Conservation (phyloP, 2,113 vertebrate genomes). For the Anoura caudifer region DNA sequence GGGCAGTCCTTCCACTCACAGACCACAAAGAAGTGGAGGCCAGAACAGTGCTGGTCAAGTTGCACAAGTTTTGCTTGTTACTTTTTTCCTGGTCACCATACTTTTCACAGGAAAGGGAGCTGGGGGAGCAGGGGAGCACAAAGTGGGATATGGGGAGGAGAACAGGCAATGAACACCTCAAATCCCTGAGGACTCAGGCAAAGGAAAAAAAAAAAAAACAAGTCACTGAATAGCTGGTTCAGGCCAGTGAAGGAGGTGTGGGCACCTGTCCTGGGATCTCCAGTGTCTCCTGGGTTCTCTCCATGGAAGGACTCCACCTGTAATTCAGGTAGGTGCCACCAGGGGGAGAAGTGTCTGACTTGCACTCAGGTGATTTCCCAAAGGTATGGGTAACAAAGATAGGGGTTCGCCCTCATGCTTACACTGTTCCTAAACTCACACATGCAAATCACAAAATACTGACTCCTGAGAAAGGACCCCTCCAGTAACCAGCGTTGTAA, state of each 20-base stretch:
- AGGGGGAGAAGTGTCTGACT: conserved; percentile 19
- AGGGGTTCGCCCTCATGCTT: neutral
- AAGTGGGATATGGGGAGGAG: neutral
- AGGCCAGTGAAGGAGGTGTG: neutral
- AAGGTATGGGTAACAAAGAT: neutral
- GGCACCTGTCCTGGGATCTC: neutral
- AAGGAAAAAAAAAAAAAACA: neutral
- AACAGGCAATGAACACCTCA: accelerated
- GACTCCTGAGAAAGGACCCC: neutral
- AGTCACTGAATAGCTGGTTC: neutral
- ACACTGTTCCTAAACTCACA: too few relatives aligned
- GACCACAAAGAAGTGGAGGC: neutral
- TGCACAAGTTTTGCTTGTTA: neutral
- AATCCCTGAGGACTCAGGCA: neutral
- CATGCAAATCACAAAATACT: too few relatives aligned
- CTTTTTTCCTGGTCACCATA: neutral
- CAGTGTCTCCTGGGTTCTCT: neutral
- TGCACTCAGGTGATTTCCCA: neutral
- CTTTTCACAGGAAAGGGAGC: neutral
- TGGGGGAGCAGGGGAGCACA: too few relatives aligned
- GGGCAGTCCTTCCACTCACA: neutral
- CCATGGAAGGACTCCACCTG: neutral
- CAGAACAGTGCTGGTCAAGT: neutral
- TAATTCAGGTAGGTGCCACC: conserved; percentile 29
- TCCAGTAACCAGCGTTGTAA: neutral